Evolutionary conservation across 2,888 invertebrate species (phyloP), one percentile per base, ranked within the genome.

Genomic region (Papilio demoleus): DNA sequence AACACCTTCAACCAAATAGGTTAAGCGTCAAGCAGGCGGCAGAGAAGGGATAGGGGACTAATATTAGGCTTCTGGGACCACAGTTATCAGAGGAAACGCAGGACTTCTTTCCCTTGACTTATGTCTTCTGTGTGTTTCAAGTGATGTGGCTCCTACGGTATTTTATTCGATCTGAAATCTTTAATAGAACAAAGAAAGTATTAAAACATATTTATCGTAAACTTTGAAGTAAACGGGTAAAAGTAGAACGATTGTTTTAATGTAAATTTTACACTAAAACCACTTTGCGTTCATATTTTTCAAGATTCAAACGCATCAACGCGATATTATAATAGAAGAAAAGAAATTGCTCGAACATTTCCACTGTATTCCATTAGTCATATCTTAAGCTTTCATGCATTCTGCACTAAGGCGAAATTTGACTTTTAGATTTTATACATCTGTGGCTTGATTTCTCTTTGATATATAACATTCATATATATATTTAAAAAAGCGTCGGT

Each of bases 311-410:
- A 50, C 38, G 36, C 50, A 24, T 61, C 47, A 53, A 38, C 50
- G 47, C 27, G 8, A 17, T 60, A 31, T 60, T 61, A 60, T 45
- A 60, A 34, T 8, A 19, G 47, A 34, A 45, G 60, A 24, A 42
- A 60, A 61, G 60, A 60, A 67, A 67, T 67, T 60, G 36, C 67
- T 56, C 47, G 19, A 58, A 63, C 36, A 63, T 68, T 62, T 68
- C 14, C 62, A 63, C 56, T 5, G 47, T 38, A 68, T 58, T 68
- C 67, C 67, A 68, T 68, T 68, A 63, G 63, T 68, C 67, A 63
- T 68, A 68, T 68, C 60, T 38, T 59, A 58, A 50, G 50, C 38
- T 68, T 58, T 68, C 59, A 64, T 64, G 64, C 68, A 68, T 64
- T 68, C 68, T 36, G 19, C 63, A 40, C 40, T 64, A 36, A 40